Conservation (phyloP, 2,888 invertebrate genomes). For the Dasysyrphus albostriatus region DNA sequence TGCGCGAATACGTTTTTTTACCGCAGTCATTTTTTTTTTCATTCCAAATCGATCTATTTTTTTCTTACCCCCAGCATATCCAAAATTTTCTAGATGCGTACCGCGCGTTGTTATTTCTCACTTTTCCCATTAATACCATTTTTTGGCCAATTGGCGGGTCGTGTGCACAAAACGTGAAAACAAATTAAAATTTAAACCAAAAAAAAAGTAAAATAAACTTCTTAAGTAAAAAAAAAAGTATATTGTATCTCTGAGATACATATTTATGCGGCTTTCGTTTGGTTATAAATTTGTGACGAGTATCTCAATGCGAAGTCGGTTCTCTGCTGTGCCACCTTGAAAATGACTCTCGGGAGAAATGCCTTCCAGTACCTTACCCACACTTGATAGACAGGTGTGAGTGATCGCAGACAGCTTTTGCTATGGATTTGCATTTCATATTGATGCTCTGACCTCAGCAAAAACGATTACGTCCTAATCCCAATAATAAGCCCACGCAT, state of each 20-base stretch:
- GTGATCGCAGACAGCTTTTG: slow-evolving; percentile 48
- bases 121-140: slow-evolving; percentile 63
- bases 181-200: slow-evolving; percentile 29
- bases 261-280: slow-evolving; percentile 59
- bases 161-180: slow-evolving; percentile 74
- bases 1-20: slow-evolving; percentile 26
- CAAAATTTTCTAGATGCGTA: slow-evolving; percentile 61
- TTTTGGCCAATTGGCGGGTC: slow-evolving; percentile 69
- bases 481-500: slow-evolving; percentile 42
- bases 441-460: slow-evolving; percentile 38
- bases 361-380: slow-evolving; percentile 10
- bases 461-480: slow-evolving; percentile 36
- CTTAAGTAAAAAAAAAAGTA: slow-evolving; percentile 27
- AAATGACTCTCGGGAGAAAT: slow-evolving; percentile 6
- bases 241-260: slow-evolving; percentile 63
- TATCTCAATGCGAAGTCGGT: slow-evolving; percentile 9
- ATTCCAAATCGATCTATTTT: slow-evolving; percentile 24
- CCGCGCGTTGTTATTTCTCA: slow-evolving; percentile 47
- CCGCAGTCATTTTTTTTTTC: slow-evolving; percentile 28
- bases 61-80: slow-evolving; percentile 21
- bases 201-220: slow-evolving; percentile 3
- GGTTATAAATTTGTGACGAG: slow-evolving; percentile 27
- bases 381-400: slow-evolving; percentile 58
- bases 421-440: slow-evolving; percentile 55
- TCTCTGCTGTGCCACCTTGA: slow-evolving; percentile 42